phyloP scores from a whole-genome alignment of 35 echinoderm and acorn worm genomes.

The Holothuria glaberrima region DNA sequence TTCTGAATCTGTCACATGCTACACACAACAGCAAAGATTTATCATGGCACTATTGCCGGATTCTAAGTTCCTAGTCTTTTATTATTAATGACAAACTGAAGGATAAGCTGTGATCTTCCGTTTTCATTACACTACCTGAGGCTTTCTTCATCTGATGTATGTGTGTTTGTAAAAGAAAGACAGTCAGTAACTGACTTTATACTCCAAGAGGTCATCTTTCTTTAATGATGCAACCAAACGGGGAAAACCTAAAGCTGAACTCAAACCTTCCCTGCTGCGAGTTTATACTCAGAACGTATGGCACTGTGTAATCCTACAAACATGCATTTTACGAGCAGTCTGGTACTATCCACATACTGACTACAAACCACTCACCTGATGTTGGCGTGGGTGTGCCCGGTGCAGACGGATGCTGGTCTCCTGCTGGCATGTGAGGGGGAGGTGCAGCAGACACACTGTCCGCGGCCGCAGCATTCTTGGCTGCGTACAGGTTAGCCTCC shows the following conservation, averaged over 20 bases:
- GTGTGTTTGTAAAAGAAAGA: neutral
- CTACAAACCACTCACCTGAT: constrained; percentile 48
- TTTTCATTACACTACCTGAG: no score
- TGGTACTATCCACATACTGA: neutral
- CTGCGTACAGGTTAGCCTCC: constrained; percentile 98
- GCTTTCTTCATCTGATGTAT: neutral
- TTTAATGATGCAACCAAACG: neutral
- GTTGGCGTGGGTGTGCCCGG: constrained; percentile 71
- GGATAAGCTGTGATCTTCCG: no score
- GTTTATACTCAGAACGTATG: no score
- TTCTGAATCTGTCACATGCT: no score
- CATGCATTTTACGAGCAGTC: neutral
- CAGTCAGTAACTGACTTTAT: no score
- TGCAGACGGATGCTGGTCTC: constrained; percentile 66
- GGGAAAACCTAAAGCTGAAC: no score
- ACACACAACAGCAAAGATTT: no score
- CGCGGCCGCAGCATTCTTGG: constrained; percentile 96
- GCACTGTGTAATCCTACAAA: neutral
- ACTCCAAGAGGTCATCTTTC: neutral
- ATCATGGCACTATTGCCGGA: no score
- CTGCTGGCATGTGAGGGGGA: constrained; percentile 59
- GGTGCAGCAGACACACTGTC: constrained; percentile 73
- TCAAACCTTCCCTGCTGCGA: no score
- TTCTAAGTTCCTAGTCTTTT: no score
- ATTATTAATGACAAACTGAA: no score